Evolutionary conservation across 2,888 invertebrate genomes (phyloP).

Genomic region (Drosophila quinaria): DNA sequence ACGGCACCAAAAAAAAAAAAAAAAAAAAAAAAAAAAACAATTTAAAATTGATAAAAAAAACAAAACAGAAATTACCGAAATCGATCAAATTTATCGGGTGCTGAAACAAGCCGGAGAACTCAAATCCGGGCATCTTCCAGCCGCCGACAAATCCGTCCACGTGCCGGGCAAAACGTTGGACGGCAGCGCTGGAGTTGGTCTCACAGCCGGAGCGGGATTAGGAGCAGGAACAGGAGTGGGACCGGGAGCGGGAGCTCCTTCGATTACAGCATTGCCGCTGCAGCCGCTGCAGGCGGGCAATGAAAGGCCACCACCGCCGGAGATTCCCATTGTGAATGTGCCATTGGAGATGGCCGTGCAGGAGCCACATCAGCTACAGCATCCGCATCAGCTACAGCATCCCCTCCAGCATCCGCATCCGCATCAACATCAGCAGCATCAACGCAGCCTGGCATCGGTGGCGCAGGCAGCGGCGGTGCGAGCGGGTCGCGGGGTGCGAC

Average conservation of each 20-base stretch:
- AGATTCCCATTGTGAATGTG: conserved; percentile 85
- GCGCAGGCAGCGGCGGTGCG: conserved; percentile 76
- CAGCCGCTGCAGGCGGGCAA: conserved; percentile 36
- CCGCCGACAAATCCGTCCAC: conserved; percentile 84
- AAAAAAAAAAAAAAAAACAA: conserved; percentile 16
- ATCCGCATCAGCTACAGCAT: conserved; percentile 11
- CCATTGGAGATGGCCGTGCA: conserved; percentile 77
- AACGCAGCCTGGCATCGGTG: conserved; percentile 74
- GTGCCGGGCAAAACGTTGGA: conserved; percentile 63
- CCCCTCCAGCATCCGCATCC: conserved; percentile 18
- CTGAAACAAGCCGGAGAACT: conserved; percentile 96
- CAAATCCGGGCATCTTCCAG: conserved; percentile 88
- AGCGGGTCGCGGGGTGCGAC: conserved; percentile 79
- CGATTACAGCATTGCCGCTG: conserved; percentile 25
- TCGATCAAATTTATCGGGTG: conserved; percentile 97
- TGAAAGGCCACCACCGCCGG: conserved; percentile 59
- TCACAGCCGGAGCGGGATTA: conserved; percentile 15
- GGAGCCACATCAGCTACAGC: conserved; percentile 50
- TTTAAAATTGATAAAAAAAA: background rate
- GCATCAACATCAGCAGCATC: conserved; percentile 54
- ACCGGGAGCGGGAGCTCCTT: conserved; percentile 20
- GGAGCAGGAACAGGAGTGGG: conserved; percentile 24
- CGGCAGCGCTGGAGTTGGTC: conserved; percentile 42
- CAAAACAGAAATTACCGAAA: conserved; percentile 87
- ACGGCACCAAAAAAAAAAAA: conserved; percentile 58